Evolutionary conservation across 2,113 vertebrate species (phyloP), one percentile per base, ranked within the genome.

Genomic region (Ginglymostoma cirratum): DNA sequence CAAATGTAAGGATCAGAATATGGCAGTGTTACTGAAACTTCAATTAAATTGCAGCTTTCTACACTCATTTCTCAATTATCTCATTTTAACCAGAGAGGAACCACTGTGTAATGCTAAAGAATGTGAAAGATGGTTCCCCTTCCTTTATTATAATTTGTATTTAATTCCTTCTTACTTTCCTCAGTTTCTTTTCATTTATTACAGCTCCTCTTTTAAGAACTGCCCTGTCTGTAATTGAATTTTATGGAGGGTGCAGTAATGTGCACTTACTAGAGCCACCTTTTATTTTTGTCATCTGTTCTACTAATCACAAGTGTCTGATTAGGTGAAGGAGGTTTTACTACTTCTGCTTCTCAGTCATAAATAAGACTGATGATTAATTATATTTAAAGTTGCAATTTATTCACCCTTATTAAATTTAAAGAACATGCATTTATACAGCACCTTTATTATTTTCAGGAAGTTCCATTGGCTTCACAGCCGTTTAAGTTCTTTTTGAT

Each of bases 1-100:
- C 96, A 98, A 97, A 98, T 98, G 99, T 99, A 97, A 98, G 96
- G 85, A 45, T 1, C 15, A 30, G 17, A 42, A 14, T 69, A 5
- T n/a, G n/a, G 27, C 5, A 24, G 17, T 0, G 17, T 17, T 24
- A 72, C 24, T 12, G 93, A 70, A 72, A 76, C 42, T 19, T 14
- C 66, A 38, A 5, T 61, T 61, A 61, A 66, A 38, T 24, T 30
- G 10, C 38, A 38, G n/a, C 38, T 70, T 55, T 66, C 3, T n/a
- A 42, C 65, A 24, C 14, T 24, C n/a, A 3, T 2, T 94, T 66
- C 21, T 42, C 66, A 94, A 34, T 69, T 14, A 7, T 45, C 70
- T 72, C 30, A 17, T 72, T 95, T 70, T 48, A 45, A 23, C 93
- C 38, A 30, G 38, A 45, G 38, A 30, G 21, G 19, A 38, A 42